These are phyloP conservation scores for Sterrhoptilus dennistouni DNA, from an alignment of 2,113 vertebrate species.

Conservation along the genomic window DNA sequence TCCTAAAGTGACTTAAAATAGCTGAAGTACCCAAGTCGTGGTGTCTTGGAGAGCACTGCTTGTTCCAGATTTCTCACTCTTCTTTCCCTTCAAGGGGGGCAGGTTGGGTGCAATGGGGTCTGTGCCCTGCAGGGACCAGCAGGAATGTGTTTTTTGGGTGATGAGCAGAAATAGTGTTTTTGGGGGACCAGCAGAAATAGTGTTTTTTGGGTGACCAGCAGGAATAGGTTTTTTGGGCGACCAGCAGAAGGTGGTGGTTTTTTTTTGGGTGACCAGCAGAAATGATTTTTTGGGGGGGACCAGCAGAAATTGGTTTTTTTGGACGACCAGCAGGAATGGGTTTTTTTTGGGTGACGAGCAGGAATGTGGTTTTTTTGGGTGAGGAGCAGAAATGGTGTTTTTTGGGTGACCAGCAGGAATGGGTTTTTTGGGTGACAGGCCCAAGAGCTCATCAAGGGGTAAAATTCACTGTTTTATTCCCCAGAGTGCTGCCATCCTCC, in stretches of 20 bases:
- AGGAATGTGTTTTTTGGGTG: neutral
- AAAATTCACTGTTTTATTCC: neutral
- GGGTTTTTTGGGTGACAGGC: neutral
- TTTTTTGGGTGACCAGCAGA: too few species aligned
- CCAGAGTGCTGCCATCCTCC: neutral
- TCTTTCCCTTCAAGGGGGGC: neutral
- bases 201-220: too few species aligned
- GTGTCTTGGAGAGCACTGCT: neutral
- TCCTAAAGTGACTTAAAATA: neutral
- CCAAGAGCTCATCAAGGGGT: neutral
- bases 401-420: too few species aligned
- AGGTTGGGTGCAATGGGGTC: neutral
- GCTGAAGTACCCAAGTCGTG: accelerated
- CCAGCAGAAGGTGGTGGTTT: too few species aligned
- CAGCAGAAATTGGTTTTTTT: too few species aligned
- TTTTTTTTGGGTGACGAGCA: too few species aligned
- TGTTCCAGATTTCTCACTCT: neutral
- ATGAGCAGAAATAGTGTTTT: neutral
- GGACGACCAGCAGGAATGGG: too few species aligned
- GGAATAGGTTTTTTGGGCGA: too few species aligned
- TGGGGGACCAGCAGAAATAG: neutral
- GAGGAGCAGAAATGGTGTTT: too few species aligned
- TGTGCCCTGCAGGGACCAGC: neutral
- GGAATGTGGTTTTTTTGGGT: too few species aligned
- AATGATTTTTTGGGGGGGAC: too few species aligned